Percentiles rank a stretch among this genome's conserved stretches.
phyloP scores from a whole-genome alignment of 2,888 invertebrate species.

The Malthinus seriepunctatus region DNA sequence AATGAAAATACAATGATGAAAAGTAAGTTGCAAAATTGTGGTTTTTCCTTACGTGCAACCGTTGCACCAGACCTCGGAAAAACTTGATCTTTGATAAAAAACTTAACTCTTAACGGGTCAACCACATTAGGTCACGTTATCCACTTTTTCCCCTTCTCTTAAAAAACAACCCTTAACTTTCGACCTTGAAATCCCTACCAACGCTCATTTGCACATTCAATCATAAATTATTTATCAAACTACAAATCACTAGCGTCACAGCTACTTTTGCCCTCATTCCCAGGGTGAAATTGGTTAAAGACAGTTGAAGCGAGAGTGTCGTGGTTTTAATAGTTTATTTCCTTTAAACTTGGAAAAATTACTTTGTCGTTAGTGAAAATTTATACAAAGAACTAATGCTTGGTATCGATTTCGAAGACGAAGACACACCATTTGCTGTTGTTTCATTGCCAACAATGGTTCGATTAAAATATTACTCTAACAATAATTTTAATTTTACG shows the following conservation, averaged over 20 bases:
- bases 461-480: constrained; percentile 33
- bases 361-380: neutral
- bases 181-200: constrained; percentile 44
- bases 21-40: no score
- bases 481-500: neutral
- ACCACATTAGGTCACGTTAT: constrained; percentile 39
- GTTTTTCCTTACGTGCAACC: constrained; percentile 20
- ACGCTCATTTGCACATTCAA: constrained; percentile 45
- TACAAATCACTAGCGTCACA: constrained; percentile 39
- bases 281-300: constrained; percentile 21
- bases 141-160: constrained; percentile 21
- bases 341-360: neutral
- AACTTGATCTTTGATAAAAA: constrained; percentile 17
- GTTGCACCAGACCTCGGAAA: constrained; percentile 16
- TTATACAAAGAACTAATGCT: constrained; percentile 40
- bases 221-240: constrained; percentile 45
- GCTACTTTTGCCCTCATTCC: constrained; percentile 25
- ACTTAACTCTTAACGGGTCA: constrained; percentile 31
- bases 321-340: constrained; percentile 4
- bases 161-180: constrained; percentile 35
- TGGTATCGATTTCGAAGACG: constrained; percentile 57
- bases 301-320: constrained; percentile 12
- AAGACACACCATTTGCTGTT: constrained; percentile 69
- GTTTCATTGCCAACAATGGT: constrained; percentile 68
- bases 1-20: constrained; percentile 1